Base-by-base conservation (phyloP, 2,113 vertebrate species). In the Perca fluviatilis region DNA sequence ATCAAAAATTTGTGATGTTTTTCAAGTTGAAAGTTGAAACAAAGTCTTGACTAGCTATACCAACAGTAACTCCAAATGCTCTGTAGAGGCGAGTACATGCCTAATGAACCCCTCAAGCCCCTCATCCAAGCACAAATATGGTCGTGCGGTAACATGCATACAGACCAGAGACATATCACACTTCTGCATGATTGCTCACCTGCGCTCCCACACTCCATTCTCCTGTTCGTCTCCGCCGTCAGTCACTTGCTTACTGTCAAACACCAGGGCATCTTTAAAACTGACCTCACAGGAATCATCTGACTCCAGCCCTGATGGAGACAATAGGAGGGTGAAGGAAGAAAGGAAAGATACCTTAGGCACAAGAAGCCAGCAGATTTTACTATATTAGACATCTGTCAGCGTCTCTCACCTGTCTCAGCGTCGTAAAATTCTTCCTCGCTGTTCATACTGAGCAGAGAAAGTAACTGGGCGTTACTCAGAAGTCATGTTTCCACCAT, bases 361-460 rank as follows among this genome's bases (percentile, higher is more conserved):
- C 1, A 51, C 33, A 40, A 21, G 15, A 14, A 3, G 25, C 30
- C 18, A 18, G 13, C 53, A 3, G 15, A 18, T 27, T 60, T 67
- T 7, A 30, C 25, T 2, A 6, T 1, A 16, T 1, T 1, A 36
- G 5, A 13, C 2, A 6, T 9, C 6, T 19, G 11, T 33, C 19
- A 1, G 56, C 3, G 18, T 8, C 0, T 13, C 91, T 95, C 91
- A 98, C 98, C 98, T 90, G 98, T 97, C 89, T 99, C 97, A 65
- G 98, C 98, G 92, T 99, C 98, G 93, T 97, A 99, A 92, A 99
- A 99, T 87, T 99, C 98, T 64, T 99, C 98, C 83, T 99, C 98
- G 85, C 97, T 97, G 94, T 97, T 98, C 98, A 99, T 99, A 57
- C 74, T 95, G 93, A 92, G 91, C 88, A 84, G 75, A 85, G 58